These are phyloP conservation scores for Saguinus midas DNA, from an alignment of 2,113 vertebrate genomes.

Conservation along the genomic window DNA sequence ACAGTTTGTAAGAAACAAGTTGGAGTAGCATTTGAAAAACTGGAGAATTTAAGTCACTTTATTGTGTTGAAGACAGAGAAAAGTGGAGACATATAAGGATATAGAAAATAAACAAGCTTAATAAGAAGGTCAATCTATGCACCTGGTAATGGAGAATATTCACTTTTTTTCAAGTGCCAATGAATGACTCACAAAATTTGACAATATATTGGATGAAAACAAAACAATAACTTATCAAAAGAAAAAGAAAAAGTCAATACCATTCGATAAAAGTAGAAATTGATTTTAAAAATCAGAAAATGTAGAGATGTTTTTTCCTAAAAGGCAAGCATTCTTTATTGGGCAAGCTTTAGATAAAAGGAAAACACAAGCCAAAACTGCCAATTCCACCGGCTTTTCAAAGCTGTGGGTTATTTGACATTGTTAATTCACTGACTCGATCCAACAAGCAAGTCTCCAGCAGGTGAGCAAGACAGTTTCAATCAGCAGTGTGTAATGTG, in stretches of 20 bases:
- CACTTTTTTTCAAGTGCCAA: neutral
- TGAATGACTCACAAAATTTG: neutral
- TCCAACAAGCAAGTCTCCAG: neutral
- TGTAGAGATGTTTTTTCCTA: neutral
- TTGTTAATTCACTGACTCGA: neutral
- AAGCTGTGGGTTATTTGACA: neutral
- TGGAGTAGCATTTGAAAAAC: neutral
- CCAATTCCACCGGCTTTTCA: neutral
- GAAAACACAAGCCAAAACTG: neutral
- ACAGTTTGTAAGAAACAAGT: neutral
- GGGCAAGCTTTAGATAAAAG: neutral
- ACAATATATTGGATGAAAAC: neutral
- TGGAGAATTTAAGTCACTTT: neutral
- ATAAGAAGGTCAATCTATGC: neutral
- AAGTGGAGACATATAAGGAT: neutral
- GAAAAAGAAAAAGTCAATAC: neutral
- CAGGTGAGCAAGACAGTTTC: neutral
- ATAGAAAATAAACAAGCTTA: neutral
- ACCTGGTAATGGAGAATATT: neutral
- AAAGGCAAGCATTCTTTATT: neutral
- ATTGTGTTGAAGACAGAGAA: neutral
- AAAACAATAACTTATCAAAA: neutral
- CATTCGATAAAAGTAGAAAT: neutral
- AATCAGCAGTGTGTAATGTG: neutral
- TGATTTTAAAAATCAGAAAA: neutral